Percentiles rank a stretch among this genome's conserved stretches.
phyloP scores from a whole-genome alignment of 2,113 vertebrate species.

The Speoplatyrhinus poulsoni region DNA sequence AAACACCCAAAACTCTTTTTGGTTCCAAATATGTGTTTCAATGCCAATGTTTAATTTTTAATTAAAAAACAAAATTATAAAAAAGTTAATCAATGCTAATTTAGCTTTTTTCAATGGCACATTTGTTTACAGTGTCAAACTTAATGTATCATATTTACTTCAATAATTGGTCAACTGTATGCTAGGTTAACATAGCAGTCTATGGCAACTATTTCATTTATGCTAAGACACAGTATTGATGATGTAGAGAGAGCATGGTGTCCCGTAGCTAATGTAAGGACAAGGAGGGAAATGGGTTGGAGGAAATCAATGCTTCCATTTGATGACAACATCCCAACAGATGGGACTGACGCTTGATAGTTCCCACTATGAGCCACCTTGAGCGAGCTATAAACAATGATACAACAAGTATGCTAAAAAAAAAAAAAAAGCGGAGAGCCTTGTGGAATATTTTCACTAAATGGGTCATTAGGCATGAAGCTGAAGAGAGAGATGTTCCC shows the following conservation, averaged over 20 bases:
- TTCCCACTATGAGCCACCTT: conserved; percentile 11
- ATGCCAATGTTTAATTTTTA: no score
- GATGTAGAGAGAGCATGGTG: neutral
- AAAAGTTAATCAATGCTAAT: no score
- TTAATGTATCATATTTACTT: no score
- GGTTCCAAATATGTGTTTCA: no score
- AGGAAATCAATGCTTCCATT: neutral
- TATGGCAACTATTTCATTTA: no score
- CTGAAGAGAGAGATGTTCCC: conserved; percentile 1
- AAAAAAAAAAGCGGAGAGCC: conserved; percentile 35
- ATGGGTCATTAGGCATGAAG: conserved; percentile 57
- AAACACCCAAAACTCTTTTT: no score
- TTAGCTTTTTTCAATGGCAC: no score
- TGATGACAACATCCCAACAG: neutral
- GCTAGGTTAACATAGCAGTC: no score
- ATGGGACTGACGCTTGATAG: neutral
- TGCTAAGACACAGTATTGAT: no score
- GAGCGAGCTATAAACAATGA: conserved; percentile 43
- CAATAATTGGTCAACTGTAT: no score
- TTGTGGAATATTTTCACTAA: conserved; percentile 42
- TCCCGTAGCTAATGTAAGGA: neutral
- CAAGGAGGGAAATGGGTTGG: neutral
- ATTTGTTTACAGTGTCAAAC: no score
- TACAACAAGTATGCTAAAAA: conserved; percentile 47
- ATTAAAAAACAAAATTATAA: no score